These are phyloP conservation scores for Leptopilina clavipes DNA, from an alignment of 1,140 invertebrate genomes.

Conservation along the genomic window DNA sequence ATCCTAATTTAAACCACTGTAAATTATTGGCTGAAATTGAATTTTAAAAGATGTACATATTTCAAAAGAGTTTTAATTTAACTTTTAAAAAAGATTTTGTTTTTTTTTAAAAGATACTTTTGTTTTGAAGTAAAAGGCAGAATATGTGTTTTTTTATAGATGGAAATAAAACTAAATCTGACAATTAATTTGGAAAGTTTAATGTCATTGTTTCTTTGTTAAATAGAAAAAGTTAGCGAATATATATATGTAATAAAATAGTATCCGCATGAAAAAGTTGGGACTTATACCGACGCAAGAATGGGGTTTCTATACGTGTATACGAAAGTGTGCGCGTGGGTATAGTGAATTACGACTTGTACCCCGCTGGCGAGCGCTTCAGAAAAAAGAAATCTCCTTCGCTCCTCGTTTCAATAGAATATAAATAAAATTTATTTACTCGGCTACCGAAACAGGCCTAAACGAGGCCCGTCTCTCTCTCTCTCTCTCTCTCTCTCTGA, in stretches of 20 bases:
- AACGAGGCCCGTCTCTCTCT: slow-evolving; percentile 17
- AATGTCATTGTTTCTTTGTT: slow-evolving; percentile 4
- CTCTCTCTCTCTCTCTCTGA: background rate
- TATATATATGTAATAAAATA: background rate
- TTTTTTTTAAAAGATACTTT: too few species aligned
- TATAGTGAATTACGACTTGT: slow-evolving; percentile 56
- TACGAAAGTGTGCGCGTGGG: slow-evolving; percentile 53
- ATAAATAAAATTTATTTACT: slow-evolving; percentile 62
- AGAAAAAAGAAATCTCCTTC: slow-evolving; percentile 53
- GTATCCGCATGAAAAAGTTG: background rate
- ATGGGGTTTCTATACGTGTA: background rate
- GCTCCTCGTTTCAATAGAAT: slow-evolving; percentile 56
- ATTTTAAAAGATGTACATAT: background rate
- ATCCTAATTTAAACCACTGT: background rate
- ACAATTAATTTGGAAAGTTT: background rate
- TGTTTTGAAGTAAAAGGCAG: too few species aligned
- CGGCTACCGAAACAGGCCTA: slow-evolving; percentile 54
- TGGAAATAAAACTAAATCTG: too few species aligned
- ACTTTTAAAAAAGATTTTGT: background rate
- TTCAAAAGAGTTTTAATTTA: background rate
- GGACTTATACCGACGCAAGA: background rate
- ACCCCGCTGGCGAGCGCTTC: slow-evolving; percentile 47
- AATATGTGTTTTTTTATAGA: too few species aligned
- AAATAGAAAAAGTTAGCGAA: slow-evolving; percentile 6
- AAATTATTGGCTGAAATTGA: background rate